Evolutionary conservation across 2,888 invertebrate genomes (phyloP), one percentile per base, ranked within the genome.

Genomic region (Sarcophaga carnaria): DNA sequence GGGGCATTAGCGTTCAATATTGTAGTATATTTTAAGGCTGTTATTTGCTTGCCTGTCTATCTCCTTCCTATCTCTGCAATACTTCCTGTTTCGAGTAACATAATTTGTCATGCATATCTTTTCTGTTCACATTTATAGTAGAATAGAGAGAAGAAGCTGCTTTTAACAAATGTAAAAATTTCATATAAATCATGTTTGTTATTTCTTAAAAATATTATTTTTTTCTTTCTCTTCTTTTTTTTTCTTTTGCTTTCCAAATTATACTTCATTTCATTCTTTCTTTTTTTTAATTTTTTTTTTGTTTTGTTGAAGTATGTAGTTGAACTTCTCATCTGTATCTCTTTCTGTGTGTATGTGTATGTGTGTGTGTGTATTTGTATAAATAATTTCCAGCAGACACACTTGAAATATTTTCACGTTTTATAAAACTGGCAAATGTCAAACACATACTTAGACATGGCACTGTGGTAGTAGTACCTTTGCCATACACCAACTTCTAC

Each of bases 331-430:
- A 54, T 62, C 63, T 76, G 37, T 59, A 12, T 14, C 54, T 69
- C 11, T 37, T 66, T 47, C 8, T 37, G 12, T 66, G 69, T 69
- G 0, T 20, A 20, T 20, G 20, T 1, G 1, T 22, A 20, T 20
- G 20, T 1, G 1, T 22, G 22, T 37, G 10, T 66, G 69, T 69
- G 74, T 69, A 12, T 45, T 71, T 47, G 70, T 70, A 47, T 37
- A 20, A 5, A 62, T 45, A 83, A 47, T 45, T 74, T 79, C 67
- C 70, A 77, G 72, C 83, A 88, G 85, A 86, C 83, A 88, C 88
- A 90, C 91, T 91, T 89, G 89, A 91, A 91, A 92, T 92, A 91
- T 90, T 92, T 92, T 89, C 92, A 91, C 92, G 92, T 92, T 90
- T 90, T 90, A 89, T 89, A 87, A 89, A 90, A 80, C 87, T 82